Evolutionary conservation across 2,113 vertebrate species (phyloP), one percentile per base, ranked within the genome.

Genomic region (Aspiorhynchus laticeps): DNA sequence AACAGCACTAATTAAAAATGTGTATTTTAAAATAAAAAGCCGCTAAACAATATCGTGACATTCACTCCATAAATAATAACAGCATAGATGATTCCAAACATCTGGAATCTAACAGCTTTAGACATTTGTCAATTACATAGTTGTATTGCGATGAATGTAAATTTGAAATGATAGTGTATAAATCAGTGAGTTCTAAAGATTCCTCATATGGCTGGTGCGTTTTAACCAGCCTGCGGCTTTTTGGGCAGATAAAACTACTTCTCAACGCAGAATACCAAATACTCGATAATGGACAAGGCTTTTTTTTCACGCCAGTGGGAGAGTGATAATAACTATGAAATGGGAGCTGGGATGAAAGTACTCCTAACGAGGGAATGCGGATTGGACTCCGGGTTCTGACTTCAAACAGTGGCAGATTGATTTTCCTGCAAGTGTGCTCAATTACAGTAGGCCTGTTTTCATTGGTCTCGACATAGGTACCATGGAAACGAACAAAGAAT

Each of bases 271-370:
- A 83, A 83, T 51, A 69, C 26, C 41, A 69, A 83, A 69, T 63
- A 83, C 63, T 51, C 10, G 1, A 51, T 83, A 83, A 83, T 69
- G 17, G 63, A 83, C 63, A 9, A 8, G 26, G 63, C 17, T 33
- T 69, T 17, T 46, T 61, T 77, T 48, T 67, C 28, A 67, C 26
- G 5, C 5, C 43, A 31, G 63, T 65, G 9, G 17, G n/a, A 83
- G 80, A 83, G 63, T 83, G 63, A 83, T 83, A 71, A 83, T 83
- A 83, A 83, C 80, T 83, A 83, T 83, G 80, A 83, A 83, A 83
- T 83, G 43, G 80, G 17, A 71, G 80, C 41, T 7, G 63, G 80
- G 80, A 83, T 83, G 63, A 83, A 83, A 83, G 80, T 71, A 67
- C 61, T 82, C 5, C 63, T 83, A 83, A 69, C 80, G 80, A 83